phyloP scores from a whole-genome alignment of 2,797 vertebrate genomes.

The Protonibea diacanthus region DNA sequence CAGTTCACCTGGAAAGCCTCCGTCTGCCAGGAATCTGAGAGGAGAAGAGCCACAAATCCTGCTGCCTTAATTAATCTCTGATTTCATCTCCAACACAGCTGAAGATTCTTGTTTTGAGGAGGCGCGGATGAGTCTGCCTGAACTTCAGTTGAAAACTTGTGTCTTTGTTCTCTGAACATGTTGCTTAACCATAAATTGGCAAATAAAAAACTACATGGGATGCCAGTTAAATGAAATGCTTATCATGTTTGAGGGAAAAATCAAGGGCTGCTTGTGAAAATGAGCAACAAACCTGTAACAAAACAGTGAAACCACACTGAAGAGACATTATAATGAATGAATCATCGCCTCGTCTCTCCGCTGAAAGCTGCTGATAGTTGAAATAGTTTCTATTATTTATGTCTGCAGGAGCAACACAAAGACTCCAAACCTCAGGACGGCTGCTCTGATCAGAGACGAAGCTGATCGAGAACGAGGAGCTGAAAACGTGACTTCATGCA shows the following conservation, averaged over 20 bases:
- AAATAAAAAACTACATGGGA: no score
- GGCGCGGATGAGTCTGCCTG: no score
- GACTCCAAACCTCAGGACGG: background rate
- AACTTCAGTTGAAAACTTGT: no score
- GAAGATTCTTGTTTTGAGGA: no score
- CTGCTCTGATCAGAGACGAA: background rate
- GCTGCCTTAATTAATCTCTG: background rate
- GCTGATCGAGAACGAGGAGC: background rate
- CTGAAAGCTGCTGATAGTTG: slow-evolving; percentile 32
- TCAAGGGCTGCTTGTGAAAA: background rate
- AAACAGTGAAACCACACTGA: background rate
- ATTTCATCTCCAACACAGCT: no score
- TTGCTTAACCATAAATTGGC: background rate
- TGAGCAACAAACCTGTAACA: background rate
- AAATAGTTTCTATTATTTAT: slow-evolving; percentile 43
- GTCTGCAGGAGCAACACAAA: slow-evolving; percentile 38
- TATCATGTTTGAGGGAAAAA: background rate
- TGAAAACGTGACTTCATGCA: background rate
- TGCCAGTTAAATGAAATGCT: no score
- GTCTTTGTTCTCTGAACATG: background rate
- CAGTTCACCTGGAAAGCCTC: slow-evolving; percentile 42
- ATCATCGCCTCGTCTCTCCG: slow-evolving; percentile 20
- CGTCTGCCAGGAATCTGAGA: slow-evolving; percentile 18
- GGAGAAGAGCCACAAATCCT: slow-evolving; percentile 12
- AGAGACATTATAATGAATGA: slow-evolving; percentile 30